Evolutionary conservation across 2,113 vertebrate genomes (phyloP).

Genomic region (Motacilla alba): DNA sequence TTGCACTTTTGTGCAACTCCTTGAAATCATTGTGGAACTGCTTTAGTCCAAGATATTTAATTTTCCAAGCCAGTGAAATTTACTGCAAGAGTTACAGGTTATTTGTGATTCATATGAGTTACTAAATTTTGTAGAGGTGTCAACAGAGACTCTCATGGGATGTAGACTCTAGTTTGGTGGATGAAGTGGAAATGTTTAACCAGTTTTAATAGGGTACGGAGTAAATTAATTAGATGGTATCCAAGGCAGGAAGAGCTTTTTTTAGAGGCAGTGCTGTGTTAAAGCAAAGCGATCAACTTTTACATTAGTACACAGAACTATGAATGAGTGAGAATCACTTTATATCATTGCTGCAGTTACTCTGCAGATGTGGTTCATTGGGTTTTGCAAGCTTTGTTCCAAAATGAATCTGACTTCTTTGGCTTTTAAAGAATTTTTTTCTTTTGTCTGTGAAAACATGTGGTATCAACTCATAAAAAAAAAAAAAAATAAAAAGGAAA

Average conservation of each 20-base stretch:
- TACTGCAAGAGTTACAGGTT: conserved; percentile 20
- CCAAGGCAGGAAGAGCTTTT: not conserved
- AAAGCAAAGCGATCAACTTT: not conserved
- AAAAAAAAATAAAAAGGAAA: not conserved
- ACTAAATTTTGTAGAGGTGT: conserved; percentile 17
- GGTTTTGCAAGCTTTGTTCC: conserved; percentile 41
- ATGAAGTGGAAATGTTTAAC: not conserved
- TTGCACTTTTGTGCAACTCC: not conserved
- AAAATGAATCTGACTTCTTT: conserved; percentile 46
- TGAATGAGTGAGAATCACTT: not conserved
- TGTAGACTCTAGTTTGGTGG: not conserved
- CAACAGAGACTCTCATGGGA: not conserved
- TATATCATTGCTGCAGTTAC: not conserved
- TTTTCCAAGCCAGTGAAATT: conserved; percentile 25
- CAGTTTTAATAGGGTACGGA: not conserved
- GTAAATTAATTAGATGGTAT: not conserved
- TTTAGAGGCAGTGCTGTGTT: not conserved
- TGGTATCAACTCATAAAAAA: conserved; percentile 40
- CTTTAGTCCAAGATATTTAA: not conserved
- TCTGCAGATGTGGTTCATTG: conserved; percentile 17
- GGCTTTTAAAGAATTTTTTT: conserved; percentile 19
- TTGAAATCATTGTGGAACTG: not conserved
- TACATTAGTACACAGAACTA: not conserved
- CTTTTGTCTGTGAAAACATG: conserved; percentile 55
- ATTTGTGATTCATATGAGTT: not conserved